phyloP scores from a whole-genome alignment of 92 coral and sea anemone species.

The Isaurus tuberculatus region DNA sequence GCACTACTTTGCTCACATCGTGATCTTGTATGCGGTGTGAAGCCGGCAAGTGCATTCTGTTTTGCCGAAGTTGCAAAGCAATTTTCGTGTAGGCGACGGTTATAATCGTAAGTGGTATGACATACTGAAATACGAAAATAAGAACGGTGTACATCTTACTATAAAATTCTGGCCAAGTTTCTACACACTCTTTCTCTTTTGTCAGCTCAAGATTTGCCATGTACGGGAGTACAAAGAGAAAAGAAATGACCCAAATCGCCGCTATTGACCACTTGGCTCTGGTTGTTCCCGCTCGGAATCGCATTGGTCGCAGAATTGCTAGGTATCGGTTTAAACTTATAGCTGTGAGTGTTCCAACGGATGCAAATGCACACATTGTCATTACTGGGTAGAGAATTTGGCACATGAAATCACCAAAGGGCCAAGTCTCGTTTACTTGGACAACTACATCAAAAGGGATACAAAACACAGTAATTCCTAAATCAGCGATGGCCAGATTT shows the following conservation, averaged over 20 bases:
- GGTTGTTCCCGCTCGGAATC: slow-evolving; percentile 68
- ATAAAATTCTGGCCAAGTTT: slow-evolving; percentile 74
- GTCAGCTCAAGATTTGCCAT: slow-evolving; percentile 54
- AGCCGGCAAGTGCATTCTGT: slow-evolving; percentile 71
- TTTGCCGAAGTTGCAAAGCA: slow-evolving; percentile 67
- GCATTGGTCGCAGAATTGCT: slow-evolving; percentile 80
- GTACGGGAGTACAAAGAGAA: slow-evolving; percentile 75
- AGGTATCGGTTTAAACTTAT: slow-evolving; percentile 78
- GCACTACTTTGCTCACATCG: slow-evolving; percentile 81
- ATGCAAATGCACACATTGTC: slow-evolving; percentile 90
- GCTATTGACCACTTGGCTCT: slow-evolving; percentile 68
- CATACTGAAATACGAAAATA: slow-evolving; percentile 82
- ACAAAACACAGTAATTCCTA: slow-evolving; percentile 77
- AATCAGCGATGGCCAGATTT: slow-evolving; percentile 80
- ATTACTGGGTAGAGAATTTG: slow-evolving; percentile 79
- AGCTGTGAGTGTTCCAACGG: slow-evolving; percentile 89
- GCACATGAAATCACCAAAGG: slow-evolving; percentile 78
- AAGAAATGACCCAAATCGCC: slow-evolving; percentile 68
- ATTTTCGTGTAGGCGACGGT: slow-evolving; percentile 74
- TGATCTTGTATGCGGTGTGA: slow-evolving; percentile 84
- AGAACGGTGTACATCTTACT: slow-evolving; percentile 71
- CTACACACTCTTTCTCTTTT: slow-evolving; percentile 67
- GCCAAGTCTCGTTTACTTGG: slow-evolving; percentile 83
- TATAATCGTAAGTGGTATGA: slow-evolving; percentile 78
- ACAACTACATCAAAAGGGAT: slow-evolving; percentile 87